Evolutionary conservation across 2,113 vertebrate species (phyloP).

Genomic region (Heliornis fulica): DNA sequence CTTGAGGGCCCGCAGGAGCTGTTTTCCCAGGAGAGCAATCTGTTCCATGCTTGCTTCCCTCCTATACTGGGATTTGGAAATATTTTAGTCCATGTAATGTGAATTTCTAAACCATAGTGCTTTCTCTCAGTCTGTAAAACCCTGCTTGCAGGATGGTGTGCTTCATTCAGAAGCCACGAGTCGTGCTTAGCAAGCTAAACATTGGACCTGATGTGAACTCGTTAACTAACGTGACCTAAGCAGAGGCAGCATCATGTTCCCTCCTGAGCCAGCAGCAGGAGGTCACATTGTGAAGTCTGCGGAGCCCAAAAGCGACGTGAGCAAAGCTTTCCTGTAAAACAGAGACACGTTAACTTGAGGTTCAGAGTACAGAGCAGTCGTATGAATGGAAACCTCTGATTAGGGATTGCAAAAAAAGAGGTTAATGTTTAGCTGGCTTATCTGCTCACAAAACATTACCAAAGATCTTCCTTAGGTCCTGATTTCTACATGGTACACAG

Average conservation of each 20-base stretch:
- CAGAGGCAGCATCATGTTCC: background rate
- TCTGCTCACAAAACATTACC: conserved; percentile 62
- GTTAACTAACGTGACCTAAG: background rate
- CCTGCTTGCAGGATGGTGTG: background rate
- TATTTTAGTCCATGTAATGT: background rate
- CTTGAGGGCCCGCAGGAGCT: background rate
- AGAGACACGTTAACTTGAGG: conserved; percentile 57
- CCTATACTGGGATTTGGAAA: background rate
- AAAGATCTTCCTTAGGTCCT: conserved; percentile 41
- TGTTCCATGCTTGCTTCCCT: background rate
- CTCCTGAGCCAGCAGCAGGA: background rate
- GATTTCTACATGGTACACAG: conserved; percentile 4
- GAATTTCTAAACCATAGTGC: background rate
- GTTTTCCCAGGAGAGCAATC: background rate
- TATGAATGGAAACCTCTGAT: conserved; percentile 69
- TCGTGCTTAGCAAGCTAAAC: background rate
- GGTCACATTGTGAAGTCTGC: conserved; percentile 17
- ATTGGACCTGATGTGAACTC: background rate
- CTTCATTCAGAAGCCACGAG: background rate
- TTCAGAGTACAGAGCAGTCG: conserved; percentile 59
- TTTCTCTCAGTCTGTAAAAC: background rate
- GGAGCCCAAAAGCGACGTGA: background rate
- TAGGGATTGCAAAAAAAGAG: conserved; percentile 38
- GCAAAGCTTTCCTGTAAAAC: conserved; percentile 60
- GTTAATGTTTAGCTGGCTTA: conserved; percentile 66